Evolutionary conservation across 2,888 invertebrate genomes (phyloP).

Genomic region (Xanthorhoe designata): DNA sequence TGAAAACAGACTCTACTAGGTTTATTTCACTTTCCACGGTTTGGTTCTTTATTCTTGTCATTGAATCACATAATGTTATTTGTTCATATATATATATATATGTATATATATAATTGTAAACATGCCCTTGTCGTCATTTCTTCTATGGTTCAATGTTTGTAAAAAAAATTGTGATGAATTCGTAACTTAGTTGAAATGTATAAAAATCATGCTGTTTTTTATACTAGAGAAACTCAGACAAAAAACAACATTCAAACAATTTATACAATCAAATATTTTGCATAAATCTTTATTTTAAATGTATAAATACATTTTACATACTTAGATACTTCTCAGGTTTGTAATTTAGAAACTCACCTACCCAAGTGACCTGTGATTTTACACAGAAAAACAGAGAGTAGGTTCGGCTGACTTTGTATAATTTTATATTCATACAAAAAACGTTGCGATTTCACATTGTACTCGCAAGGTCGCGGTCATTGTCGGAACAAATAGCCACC

Average conservation of each 20-base stretch:
- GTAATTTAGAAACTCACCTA: neutral
- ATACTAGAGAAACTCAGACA: neutral
- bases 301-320: neutral
- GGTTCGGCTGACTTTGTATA: slow-evolving; percentile 9
- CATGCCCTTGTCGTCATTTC: too few relatives aligned
- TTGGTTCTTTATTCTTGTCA: too few relatives aligned
- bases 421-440: slow-evolving; percentile 34
- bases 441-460: slow-evolving; percentile 34
- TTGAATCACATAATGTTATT: too few relatives aligned
- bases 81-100: too few relatives aligned
- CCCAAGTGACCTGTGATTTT: neutral
- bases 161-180: too few relatives aligned
- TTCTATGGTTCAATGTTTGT: too few relatives aligned
- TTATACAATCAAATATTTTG: neutral
- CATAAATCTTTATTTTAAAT: neutral
- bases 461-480: slow-evolving; percentile 56
- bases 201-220: too few relatives aligned
- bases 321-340: neutral
- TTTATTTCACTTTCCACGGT: neutral
- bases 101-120: too few relatives aligned
- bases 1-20: neutral
- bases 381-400: neutral
- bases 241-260: neutral
- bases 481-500: slow-evolving; percentile 44
- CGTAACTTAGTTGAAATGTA: too few relatives aligned